Conservation (phyloP, 2,113 vertebrate genomes). For the Microtus montanus region DNA sequence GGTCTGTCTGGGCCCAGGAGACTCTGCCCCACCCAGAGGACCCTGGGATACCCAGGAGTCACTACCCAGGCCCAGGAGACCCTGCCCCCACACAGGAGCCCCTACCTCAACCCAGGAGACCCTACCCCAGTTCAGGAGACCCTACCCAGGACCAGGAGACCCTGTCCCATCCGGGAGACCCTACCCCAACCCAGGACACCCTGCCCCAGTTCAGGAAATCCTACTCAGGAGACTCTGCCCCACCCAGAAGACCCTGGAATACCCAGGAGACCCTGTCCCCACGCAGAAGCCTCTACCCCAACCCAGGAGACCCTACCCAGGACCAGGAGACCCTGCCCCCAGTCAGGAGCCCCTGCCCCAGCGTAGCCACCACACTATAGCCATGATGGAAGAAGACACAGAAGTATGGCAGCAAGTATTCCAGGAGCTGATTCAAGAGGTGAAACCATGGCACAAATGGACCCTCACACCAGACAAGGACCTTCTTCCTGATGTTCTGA, state of each 20-base stretch:
- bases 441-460: constrained; percentile 62
- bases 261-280: background rate
- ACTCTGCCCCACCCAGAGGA: background rate
- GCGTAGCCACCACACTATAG: background rate
- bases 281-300: background rate
- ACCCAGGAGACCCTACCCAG: no score
- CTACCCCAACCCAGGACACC: background rate
- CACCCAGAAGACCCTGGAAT: background rate
- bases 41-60: background rate
- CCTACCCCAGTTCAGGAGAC: no score
- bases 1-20: background rate
- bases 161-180: no score
- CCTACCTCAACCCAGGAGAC: background rate
- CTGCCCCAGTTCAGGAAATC: no score
- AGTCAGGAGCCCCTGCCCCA: background rate
- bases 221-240: background rate
- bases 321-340: background rate
- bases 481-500: constrained; percentile 20
- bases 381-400: rapidly evolving
- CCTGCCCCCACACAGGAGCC: background rate
- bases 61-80: background rate
- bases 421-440: constrained; percentile 61
- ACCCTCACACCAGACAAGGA: constrained; percentile 30
- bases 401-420: constrained; percentile 49
- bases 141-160: background rate